A percentile compares a stretch with the other conserved stretches of the same genome.
These are phyloP conservation scores for Gallirallus australis DNA, from an alignment of 2,797 vertebrate genomes.

Conservation along the genomic window DNA sequence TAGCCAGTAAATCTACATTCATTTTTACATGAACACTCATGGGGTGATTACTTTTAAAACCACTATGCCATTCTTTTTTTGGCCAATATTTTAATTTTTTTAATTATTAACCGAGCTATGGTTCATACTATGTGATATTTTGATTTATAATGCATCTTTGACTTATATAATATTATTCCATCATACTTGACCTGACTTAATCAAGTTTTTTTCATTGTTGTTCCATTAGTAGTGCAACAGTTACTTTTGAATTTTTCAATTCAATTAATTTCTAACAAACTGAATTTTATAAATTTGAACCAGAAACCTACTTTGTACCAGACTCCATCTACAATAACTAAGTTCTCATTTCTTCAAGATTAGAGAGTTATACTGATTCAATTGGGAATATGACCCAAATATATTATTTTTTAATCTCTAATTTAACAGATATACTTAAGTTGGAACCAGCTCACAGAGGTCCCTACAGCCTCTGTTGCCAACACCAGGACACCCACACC, in stretches of 20 bases:
- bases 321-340: background rate
- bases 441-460: background rate
- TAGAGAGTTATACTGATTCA: background rate
- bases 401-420: background rate
- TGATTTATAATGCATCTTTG: background rate
- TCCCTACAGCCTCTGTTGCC: background rate
- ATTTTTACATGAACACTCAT: background rate
- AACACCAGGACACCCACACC: fast-evolving
- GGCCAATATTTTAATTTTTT: background rate
- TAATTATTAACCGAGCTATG: conserved; percentile 12
- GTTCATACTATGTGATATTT: background rate
- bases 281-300: background rate
- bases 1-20: background rate
- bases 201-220: background rate
- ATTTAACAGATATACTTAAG: background rate
- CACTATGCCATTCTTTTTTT: background rate
- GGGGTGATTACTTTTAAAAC: background rate
- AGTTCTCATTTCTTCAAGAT: background rate
- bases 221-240: background rate
- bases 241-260: background rate
- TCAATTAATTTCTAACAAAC: background rate
- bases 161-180: background rate
- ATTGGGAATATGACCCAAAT: background rate
- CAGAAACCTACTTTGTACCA: background rate
- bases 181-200: background rate